Base-by-base conservation (phyloP, 1,140 invertebrate genomes). In the Lethrus apterus region DNA sequence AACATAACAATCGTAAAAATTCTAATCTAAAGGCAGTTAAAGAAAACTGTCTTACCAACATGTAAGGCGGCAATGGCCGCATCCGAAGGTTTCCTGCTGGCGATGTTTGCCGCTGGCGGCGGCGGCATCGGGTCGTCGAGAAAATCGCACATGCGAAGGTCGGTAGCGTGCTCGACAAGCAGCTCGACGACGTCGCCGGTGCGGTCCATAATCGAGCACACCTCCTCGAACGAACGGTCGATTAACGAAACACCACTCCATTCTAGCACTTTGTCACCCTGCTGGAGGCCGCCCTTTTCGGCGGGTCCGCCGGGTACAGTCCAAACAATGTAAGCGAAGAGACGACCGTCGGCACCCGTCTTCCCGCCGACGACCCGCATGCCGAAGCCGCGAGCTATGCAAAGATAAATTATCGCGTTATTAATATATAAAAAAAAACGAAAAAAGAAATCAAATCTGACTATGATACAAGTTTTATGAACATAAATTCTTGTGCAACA, bases 301-400 rank as follows among this genome's bases (percentile, higher is more conserved):
- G 90, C 92, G 13, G 88, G 85, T 31, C 91, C 89, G 24, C 88
- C 89, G 1, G 85, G 86, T 15, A 92, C 84, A 0, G 88, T 91
- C 82, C 87, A 91, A 8, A 92, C 87, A 53, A 95, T 88, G 63
- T 88, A 87, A 33, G 91, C 89, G 57, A 90, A 89, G 34, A 93
- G 78, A 13, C 81, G 78, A 3, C 89, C 89, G 65, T 90, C 87
- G 2, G 78, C 70, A 13, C 82, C 83, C 3, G 81, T 79, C 64
- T 93, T 93, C 11, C 92, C 91, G 3, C 90, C 91, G 3, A 93
- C 89, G 2, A 96, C 86, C 48, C 89, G 76, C 86, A 96, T 89
- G 2, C 91, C 91, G 60, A 94, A 91, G 45, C 90, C 90, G 58
- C 86, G 78, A 44, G 85, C 89, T 92, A 52, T n/a, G n/a, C n/a